Base-by-base conservation (phyloP, 2,113 vertebrate genomes). In the Isichthys henryi region DNA sequence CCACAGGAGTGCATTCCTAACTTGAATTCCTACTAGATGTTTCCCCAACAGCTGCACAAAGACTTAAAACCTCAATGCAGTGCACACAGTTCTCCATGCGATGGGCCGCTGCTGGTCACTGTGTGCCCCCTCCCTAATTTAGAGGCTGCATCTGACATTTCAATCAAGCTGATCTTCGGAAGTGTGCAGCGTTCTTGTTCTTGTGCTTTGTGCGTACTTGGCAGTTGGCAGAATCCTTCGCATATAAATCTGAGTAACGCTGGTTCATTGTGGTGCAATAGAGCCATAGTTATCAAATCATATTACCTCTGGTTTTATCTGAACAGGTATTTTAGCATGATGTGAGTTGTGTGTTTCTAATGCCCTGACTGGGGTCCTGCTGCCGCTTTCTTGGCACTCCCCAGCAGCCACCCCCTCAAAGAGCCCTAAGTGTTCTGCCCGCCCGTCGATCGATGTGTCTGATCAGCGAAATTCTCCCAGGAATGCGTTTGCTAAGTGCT, bases 21-120 rank as follows among this genome's bases (percentile, higher is more conserved):
- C 91, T 88, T 45, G 48, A 90, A 83, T 92, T 93, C 91, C 90
- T 92, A 31, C 49, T 52, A 89, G 92, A 92, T 91, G 92, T 91
- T 91, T 92, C 15, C 52, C 50, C 86, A 92, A 88, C 93, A 93
- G 92, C 92, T 92, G 92, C 62, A 58, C 35, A 92, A 92, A 91
- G 87, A 56, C 46, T 91, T 70, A 88, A 88, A 80, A 46, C 74
- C 89, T 82, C 87, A 56, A 43, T 74, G 39, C 85, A 70, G 66
- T 39, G 6, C 56, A 88, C 48, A 49, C 5, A 45, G 87, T 48
- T 46, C 89, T 88, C 52, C 70, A 48, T 21, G 80, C 31, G 50
- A 48, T 15, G 5, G 17, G 87, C 82, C 84, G 53, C 58, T 86
- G 50, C 84, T 85, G 56, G 43, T 13, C 21, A 13, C 39, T 70